phyloP scores from a whole-genome alignment of 2,113 vertebrate species.

The Odobenus rosmarus region DNA sequence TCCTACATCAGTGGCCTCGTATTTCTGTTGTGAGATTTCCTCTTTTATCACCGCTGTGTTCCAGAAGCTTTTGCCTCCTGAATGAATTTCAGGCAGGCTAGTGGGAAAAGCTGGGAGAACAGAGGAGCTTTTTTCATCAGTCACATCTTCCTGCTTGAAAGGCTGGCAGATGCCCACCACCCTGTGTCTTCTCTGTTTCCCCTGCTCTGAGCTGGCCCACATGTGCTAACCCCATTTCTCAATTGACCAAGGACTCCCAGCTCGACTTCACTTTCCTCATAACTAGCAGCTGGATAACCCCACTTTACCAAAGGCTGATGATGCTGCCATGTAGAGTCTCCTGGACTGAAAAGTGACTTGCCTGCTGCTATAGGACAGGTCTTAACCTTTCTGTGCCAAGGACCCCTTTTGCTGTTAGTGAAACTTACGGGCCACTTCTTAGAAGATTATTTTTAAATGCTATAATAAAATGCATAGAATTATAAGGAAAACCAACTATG shows the following conservation, averaged over 20 bases:
- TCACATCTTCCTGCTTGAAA: background rate
- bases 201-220: background rate
- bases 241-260: background rate
- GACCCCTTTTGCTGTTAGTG: background rate
- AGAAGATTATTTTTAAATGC: background rate
- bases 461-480: background rate
- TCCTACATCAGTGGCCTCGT: background rate
- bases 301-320: background rate
- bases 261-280: background rate
- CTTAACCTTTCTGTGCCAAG: background rate
- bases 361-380: background rate
- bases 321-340: background rate
- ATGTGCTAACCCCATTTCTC: background rate
- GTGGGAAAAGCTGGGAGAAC: background rate
- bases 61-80: background rate
- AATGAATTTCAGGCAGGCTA: background rate
- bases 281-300: background rate
- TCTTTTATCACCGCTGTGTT: background rate
- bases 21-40: background rate
- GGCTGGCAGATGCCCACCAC: background rate
- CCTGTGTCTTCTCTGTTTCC: background rate
- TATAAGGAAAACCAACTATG: background rate
- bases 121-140: background rate
- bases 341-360: background rate
- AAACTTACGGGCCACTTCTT: background rate